Evolutionary conservation across 2,113 vertebrate species (phyloP).

Genomic region (Zingel zingel): DNA sequence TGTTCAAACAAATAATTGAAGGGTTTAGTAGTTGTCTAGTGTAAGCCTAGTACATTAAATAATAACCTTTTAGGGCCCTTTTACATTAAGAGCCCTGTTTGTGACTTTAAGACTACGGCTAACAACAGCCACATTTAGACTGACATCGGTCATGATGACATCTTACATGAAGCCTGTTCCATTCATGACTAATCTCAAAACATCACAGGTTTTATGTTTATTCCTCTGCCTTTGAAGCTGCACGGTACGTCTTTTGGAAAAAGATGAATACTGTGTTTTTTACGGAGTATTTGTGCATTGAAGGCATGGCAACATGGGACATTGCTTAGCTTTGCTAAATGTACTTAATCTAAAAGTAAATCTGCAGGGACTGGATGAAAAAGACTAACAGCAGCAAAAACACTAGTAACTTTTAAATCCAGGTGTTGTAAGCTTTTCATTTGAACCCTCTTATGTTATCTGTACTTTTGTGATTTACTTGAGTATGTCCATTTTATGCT

Average conservation of each 20-base stretch:
- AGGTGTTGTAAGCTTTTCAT: neutral
- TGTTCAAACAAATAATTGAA: neutral
- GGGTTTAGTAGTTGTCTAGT: no score
- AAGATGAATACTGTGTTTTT: neutral
- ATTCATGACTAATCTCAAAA: slow-evolving; percentile 25
- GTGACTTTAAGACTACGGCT: neutral
- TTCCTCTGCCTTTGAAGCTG: slow-evolving; percentile 8
- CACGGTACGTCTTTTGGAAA: slow-evolving; percentile 5
- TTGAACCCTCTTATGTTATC: neutral
- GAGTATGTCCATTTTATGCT: neutral
- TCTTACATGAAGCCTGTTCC: neutral
- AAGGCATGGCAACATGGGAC: slow-evolving; percentile 4
- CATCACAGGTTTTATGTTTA: neutral
- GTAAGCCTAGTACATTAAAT: no score
- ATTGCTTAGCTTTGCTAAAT: neutral
- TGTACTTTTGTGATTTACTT: neutral
- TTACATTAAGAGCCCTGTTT: neutral
- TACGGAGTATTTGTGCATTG: neutral
- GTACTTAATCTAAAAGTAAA: neutral
- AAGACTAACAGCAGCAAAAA: neutral
- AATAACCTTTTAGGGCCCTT: neutral
- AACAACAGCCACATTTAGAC: neutral
- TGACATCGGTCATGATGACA: slow-evolving; percentile 48
- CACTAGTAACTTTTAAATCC: neutral
- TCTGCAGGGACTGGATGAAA: neutral